Base-by-base conservation (phyloP, 1,140 invertebrate genomes). In the Drosophila hydei region DNA sequence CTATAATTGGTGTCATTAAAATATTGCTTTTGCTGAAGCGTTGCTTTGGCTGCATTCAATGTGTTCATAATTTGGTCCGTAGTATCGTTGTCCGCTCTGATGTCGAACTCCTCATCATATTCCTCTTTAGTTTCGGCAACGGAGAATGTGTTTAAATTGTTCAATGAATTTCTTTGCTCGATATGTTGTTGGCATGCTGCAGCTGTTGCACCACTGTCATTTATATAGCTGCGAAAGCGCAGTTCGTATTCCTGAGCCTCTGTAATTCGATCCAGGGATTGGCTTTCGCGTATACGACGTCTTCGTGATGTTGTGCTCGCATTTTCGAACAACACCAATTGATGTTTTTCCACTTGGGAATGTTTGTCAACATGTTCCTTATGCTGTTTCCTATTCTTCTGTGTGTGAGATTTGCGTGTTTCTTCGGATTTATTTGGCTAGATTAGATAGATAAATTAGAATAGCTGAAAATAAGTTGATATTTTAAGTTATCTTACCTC, bases 231-330 rank as follows among this genome's bases (percentile, higher is more conserved):
- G 63, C 89, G 76, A 77, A 90, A 89, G 69, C 91, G 91, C 67
- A 81, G 72, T 69, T 94, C 93, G n/a, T 93, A 93, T 92, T 95
- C 95, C 78, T 95, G 95, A 12, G 95, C 95, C 91, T 96, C 96
- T 9, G 96, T 96, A 40, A 97, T 97, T 23, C 96, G 93, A 89
- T 97, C 96, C 19, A 97, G 90, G 7, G 96, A 96, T 77, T 96
- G 96, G 78, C 95, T 96, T 92, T 96, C 96, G 6, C 96, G 92
- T 16, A 96, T 91, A 3, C 95, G 92, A 70, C 94, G 48, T 69
- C 95, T 92, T 55, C 94, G 88, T 12, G 83, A 59, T 45, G 59
- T 25, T 69, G 61, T 47, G 64, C 9, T 33, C 30, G 63, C 47
- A 58, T 12, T 45, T 16, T 71, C 47, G 14, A 36, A 61, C 55